Conservation (phyloP, 2,888 invertebrate species). For the Andrena bucephala region DNA sequence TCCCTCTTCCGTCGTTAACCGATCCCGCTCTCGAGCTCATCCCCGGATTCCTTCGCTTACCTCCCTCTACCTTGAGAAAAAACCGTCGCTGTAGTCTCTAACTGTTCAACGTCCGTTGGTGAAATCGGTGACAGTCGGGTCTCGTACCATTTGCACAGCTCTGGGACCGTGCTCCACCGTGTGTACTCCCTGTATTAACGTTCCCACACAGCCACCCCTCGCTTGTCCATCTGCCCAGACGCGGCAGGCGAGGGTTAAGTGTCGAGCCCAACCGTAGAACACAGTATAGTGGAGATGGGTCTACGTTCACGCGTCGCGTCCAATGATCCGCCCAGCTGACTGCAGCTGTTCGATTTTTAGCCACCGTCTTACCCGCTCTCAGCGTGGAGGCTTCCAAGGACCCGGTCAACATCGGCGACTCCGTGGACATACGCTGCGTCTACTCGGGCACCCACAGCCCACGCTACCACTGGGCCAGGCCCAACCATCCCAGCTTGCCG, state of each 20-base stretch:
- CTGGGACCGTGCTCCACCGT: not conserved
- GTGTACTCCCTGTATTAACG: not conserved
- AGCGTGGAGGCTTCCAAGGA: constrained; percentile 84
- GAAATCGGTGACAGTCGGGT: not conserved
- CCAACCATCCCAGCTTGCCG: constrained; percentile 86
- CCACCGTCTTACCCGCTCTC: constrained; percentile 76
- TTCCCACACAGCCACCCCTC: not conserved
- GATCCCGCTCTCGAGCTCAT: not conserved
- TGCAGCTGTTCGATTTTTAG: constrained; percentile 63
- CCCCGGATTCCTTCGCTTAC: not conserved
- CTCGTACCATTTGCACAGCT: not conserved
- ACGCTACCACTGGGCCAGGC: constrained; percentile 87
- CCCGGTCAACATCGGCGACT: constrained; percentile 87
- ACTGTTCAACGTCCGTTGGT: not conserved
- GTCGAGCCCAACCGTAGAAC: not conserved
- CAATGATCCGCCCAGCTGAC: no score
- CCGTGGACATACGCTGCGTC: constrained; percentile 89
- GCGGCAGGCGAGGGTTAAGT: not conserved
- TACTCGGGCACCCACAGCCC: constrained; percentile 85
- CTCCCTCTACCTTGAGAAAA: not conserved
- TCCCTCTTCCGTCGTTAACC: not conserved
- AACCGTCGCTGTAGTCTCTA: not conserved
- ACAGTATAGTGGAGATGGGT: constrained; percentile 17
- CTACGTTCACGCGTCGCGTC: constrained; percentile 18
- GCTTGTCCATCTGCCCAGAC: not conserved